These are phyloP conservation scores for Drosophila gunungcola DNA, from an alignment of 1,140 invertebrate genomes.

Conservation along the genomic window DNA sequence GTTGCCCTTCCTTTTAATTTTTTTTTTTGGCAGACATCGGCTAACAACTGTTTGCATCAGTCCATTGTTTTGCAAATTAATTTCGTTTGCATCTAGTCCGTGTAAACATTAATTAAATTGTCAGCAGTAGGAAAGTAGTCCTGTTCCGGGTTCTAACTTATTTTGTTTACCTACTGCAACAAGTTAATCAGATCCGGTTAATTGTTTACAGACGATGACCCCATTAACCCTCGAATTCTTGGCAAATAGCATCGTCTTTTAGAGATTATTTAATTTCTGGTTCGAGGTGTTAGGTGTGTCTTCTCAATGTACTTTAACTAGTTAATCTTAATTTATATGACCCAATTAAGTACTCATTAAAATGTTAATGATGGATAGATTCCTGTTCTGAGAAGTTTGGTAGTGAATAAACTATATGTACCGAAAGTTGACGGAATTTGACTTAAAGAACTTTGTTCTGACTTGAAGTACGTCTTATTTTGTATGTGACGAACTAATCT, in stretches of 20 bases:
- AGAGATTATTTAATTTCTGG: too few species aligned
- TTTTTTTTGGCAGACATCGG: constrained; percentile 74
- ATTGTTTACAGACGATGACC: constrained; percentile 17
- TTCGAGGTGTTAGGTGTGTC: constrained; percentile 2
- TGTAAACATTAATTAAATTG: constrained; percentile 50
- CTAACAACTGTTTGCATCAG: constrained; percentile 80
- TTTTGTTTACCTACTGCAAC: constrained; percentile 9
- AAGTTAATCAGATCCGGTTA: constrained; percentile 16
- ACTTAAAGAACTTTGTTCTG: too few species aligned
- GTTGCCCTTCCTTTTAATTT: constrained; percentile 37
- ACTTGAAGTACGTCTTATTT: too few species aligned
- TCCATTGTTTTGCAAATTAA: constrained; percentile 75
- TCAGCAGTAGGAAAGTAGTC: constrained; percentile 24
- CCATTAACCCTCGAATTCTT: constrained; percentile 13
- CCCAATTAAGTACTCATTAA: too few species aligned
- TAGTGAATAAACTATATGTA: too few species aligned
- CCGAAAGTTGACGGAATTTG: too few species aligned
- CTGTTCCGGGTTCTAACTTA: constrained; percentile 20
- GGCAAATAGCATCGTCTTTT: constrained; percentile 4
- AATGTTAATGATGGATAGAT: too few species aligned
- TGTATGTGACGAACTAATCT: too few species aligned
- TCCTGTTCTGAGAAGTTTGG: too few species aligned
- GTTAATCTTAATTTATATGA: too few species aligned
- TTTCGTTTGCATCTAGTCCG: constrained; percentile 27
- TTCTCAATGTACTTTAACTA: background rate